Percentiles rank a stretch among this genome's conserved stretches.
These are phyloP conservation scores for Procavia capensis DNA, from an alignment of 2,113 vertebrate genomes.

Conservation along the genomic window DNA sequence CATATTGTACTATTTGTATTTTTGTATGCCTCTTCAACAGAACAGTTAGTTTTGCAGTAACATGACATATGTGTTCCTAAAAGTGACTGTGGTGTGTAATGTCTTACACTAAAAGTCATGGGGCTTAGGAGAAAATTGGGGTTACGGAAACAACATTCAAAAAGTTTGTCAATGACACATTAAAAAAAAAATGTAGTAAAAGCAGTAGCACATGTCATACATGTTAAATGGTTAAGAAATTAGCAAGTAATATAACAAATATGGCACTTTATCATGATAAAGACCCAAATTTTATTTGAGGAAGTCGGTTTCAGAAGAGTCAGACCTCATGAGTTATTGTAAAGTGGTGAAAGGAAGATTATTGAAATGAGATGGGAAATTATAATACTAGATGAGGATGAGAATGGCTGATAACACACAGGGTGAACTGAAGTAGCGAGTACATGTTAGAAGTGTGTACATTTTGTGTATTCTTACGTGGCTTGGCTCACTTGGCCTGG, in stretches of 20 bases:
- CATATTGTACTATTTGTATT: not conserved
- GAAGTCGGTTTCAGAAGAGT: not conserved
- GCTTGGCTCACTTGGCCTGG: not conserved
- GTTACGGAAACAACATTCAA: not conserved
- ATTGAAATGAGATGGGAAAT: not conserved
- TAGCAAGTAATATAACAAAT: not conserved
- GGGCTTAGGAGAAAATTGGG: not conserved
- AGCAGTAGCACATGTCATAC: not conserved
- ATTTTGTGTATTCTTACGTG: not conserved
- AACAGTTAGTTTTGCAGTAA: not conserved
- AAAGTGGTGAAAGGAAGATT: not conserved
- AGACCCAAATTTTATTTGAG: not conserved
- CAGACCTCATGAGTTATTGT: not conserved
- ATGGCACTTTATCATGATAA: not conserved
- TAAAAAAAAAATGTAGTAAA: not conserved
- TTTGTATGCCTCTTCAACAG: not conserved
- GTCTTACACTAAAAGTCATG: not conserved
- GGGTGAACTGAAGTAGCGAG: not conserved
- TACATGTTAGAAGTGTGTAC: no score
- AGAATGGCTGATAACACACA: not conserved
- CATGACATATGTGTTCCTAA: not conserved
- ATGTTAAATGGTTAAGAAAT: slow-evolving; percentile 28
- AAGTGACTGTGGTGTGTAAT: not conserved
- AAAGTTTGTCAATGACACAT: not conserved
- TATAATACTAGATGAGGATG: not conserved